Evolutionary conservation across 2,888 invertebrate genomes (phyloP).

Genomic region (Flexamia atlantica): DNA sequence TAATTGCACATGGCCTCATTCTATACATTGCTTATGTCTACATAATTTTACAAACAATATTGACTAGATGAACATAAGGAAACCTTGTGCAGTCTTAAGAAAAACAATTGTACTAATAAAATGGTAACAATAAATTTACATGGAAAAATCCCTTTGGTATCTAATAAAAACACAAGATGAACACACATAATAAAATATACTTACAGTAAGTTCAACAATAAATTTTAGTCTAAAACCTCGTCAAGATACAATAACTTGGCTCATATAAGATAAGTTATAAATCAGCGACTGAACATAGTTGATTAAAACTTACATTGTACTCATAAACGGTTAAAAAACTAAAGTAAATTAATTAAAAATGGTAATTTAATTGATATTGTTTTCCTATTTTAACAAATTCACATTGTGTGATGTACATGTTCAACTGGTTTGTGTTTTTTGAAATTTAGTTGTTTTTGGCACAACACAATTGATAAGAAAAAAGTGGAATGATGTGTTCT

Average conservation of each 20-base stretch:
- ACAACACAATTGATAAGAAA: too few species aligned
- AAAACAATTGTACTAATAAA: conserved; percentile 59
- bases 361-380: too few species aligned
- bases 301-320: too few species aligned
- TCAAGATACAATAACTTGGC: background rate
- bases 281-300: too few species aligned
- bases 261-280: background rate
- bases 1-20: conserved; percentile 4
- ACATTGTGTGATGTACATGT: too few species aligned
- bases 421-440: too few species aligned
- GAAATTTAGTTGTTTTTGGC: too few species aligned
- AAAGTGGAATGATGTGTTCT: too few species aligned
- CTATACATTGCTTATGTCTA: conserved; percentile 33
- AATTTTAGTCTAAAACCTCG: background rate
- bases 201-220: conserved; percentile 3
- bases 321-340: too few species aligned
- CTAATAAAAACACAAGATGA: background rate
- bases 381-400: too few species aligned
- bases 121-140: conserved; percentile 43
- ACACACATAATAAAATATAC: conserved; percentile 2
- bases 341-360: too few species aligned
- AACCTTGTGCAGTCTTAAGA: conserved; percentile 51
- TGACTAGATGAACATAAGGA: conserved; percentile 51
- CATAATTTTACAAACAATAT: conserved; percentile 44
- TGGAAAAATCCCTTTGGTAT: conserved; percentile 55